Base-by-base conservation (phyloP, 2,888 invertebrate species). In the Tetragnatha montana region DNA sequence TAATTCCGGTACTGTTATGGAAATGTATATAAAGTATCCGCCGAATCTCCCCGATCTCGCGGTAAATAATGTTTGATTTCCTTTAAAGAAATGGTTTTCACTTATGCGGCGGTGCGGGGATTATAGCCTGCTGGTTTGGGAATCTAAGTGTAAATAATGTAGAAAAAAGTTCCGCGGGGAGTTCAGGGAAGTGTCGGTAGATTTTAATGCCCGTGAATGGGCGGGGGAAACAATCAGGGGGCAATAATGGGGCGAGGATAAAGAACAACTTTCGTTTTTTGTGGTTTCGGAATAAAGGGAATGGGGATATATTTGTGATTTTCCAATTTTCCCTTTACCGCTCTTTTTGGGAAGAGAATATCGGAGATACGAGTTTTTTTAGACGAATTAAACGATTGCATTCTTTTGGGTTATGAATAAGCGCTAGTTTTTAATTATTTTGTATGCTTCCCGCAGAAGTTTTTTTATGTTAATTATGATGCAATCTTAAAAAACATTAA, bases 11-110 rank as follows among this genome's bases (percentile, higher is more conserved):
- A 82, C 88, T 84, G 84, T 84, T 81, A 85, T 84, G 89, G 49
- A 89, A 89, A 89, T 89, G 81, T 84, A 70, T 81, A 85, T 81
- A 89, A 85, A 89, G 85, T 76, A 81, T 85, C 84, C 81, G 4
- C n/a, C 35, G 76, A 88, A 89, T 85, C 85, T 85, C 81, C 71
- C 71, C 70, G 81, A 89, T 89, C 75, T 89, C 71, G 81, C 60
- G 89, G 85, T 85, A 89, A 89, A 89, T 89, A 89, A 81, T 89
- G 70, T 85, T 35, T 50, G 80, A 89, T 89, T 85, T 89, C 69
- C 69, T 82, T 75, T 73, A 47, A 76, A 81, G 89, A 81, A 89
- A 84, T 85, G 89, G 74, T 85, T 89, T 89, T 84, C 80, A 81
- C 89, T 85, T 83, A 79, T 71, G 73, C 79, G 88, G 73, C 79